Base-by-base conservation (phyloP, 2,113 vertebrate genomes). In the Baryphthengus martii region DNA sequence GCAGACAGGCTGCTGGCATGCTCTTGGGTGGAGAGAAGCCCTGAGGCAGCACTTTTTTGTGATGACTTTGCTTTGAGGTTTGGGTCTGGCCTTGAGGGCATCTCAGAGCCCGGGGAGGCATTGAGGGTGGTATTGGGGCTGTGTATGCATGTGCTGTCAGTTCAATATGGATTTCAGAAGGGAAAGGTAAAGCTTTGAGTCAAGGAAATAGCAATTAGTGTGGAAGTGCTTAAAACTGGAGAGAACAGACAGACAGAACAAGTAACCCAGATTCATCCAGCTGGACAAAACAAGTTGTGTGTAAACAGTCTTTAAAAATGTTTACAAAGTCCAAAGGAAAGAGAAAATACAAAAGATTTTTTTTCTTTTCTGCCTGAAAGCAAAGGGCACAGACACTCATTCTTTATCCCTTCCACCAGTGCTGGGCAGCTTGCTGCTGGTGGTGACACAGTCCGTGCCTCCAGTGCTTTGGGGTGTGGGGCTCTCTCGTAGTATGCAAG, bases 1-100 rank as follows among this genome's bases (percentile, higher is more conserved):
- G 42, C 44, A 47, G 25, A 39, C 0, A 0, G 56, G 39, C 58
- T 76, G 53, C 79, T 1, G 0, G 26, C 29, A 12, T 25, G 31
- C 40, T 65, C 6, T 13, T 47, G 68, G 68, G 40, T 40, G 65
- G 68, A 89, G 59, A 52, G 37, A 68, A 74, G 68, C 76, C 86
- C 80, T 33, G 47, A 77, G 59, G 83, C 93, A 66, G 24, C 37
- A 39, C 59, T 75, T 88, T 23, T 35, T 29, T 65, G 52, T 52
- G 28, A 6, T 26, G 23, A 58, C 56, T 84, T 91, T 55, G 16
- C 68, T 71, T 58, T 42, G 45, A 80, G 63, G 50, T 80, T 95
- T 62, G 84, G 13, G 39, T 87, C 50, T 71, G 45, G 31, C 42
- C 59, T 90, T 66, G n/a, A 31, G 44, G 63, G 55, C 50, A 49